A percentile compares a stretch with the other conserved stretches of the same genome.
Evolutionary conservation across 2,888 invertebrate genomes (phyloP).

Genomic region (Stegophylla sp.): DNA sequence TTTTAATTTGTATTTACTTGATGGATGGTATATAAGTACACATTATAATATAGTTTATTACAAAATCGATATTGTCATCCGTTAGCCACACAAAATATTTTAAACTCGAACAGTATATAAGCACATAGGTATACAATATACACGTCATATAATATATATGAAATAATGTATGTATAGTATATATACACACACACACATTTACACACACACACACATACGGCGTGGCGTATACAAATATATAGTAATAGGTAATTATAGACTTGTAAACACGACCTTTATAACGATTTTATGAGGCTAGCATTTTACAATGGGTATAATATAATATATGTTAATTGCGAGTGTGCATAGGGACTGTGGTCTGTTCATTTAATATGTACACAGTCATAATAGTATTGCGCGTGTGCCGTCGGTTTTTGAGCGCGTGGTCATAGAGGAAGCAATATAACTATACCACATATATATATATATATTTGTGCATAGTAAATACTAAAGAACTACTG

Average conservation of each 20-base stretch:
- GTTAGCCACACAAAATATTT: not conserved
- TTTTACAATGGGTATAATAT: conserved; percentile 15
- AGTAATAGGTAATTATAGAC: not conserved
- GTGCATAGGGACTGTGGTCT: not conserved
- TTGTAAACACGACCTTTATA: conserved; percentile 18
- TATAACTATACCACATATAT: too few relatives aligned
- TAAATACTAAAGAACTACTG: too few relatives aligned
- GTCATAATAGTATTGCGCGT: not conserved
- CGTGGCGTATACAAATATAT: not conserved
- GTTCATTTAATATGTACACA: not conserved
- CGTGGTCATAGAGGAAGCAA: not conserved
- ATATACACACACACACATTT: not conserved
- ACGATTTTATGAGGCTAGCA: conserved; percentile 6
- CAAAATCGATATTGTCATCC: conserved; percentile 3
- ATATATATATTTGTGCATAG: too few relatives aligned
- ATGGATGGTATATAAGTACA: not conserved
- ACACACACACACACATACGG: not conserved
- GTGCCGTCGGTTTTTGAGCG: not conserved
- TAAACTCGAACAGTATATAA: not conserved
- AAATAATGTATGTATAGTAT: too few relatives aligned
- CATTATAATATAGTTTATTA: not conserved
- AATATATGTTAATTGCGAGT: conserved; percentile 19
- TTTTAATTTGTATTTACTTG: not conserved
- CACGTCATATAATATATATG: too few relatives aligned
- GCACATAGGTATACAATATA: too few relatives aligned